phyloP scores from a whole-genome alignment of 2,888 invertebrate genomes.

The Lochmaea capreae region DNA sequence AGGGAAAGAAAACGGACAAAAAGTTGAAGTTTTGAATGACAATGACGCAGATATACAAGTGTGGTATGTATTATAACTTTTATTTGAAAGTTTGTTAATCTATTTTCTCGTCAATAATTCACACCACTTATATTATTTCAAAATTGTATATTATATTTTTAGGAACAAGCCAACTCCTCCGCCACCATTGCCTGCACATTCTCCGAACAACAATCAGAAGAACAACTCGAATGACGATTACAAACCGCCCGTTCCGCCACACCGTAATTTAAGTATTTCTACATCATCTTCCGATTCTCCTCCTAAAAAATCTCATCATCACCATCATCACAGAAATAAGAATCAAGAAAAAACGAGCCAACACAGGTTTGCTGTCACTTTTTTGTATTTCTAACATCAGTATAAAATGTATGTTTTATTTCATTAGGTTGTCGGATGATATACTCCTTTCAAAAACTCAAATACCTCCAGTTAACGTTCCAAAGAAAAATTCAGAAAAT shows the following conservation, averaged over 20 bases:
- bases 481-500: constrained; percentile 16
- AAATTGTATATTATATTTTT: constrained; percentile 34
- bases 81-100: neutral
- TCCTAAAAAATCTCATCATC: constrained; percentile 64
- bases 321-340: constrained; percentile 65
- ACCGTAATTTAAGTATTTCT: constrained; percentile 78
- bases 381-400: too few relatives aligned
- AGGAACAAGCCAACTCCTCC: constrained; percentile 63
- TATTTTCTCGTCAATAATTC: too few relatives aligned
- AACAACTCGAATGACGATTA: constrained; percentile 71
- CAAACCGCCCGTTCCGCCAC: constrained; percentile 90
- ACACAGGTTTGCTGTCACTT: constrained; percentile 32
- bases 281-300: constrained; percentile 60
- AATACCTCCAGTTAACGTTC: constrained; percentile 4
- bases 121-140: too few relatives aligned
- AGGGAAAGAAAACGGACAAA: constrained; percentile 61
- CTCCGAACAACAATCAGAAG: constrained; percentile 15
- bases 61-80: constrained; percentile 55
- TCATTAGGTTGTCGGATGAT: constrained; percentile 14
- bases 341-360: constrained; percentile 53
- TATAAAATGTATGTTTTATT: neutral
- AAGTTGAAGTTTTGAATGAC: constrained; percentile 47
- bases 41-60: constrained; percentile 58
- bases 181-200: constrained; percentile 68
- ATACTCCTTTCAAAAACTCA: constrained; percentile 4